These are phyloP conservation scores for Grammomys dolichurus DNA, from an alignment of 2,113 vertebrate species.

Conservation along the genomic window DNA sequence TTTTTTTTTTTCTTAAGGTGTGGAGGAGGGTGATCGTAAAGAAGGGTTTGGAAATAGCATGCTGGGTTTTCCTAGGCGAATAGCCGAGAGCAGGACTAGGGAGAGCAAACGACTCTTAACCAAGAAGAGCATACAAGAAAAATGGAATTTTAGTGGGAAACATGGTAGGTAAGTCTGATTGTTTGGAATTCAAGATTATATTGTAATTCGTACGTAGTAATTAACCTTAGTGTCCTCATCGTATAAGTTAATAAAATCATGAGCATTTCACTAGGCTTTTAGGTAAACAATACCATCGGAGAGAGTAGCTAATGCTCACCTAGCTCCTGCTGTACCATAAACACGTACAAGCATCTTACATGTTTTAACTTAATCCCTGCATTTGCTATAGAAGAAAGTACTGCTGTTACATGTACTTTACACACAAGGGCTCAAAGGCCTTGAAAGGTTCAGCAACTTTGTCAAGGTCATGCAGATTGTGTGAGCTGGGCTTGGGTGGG, in stretches of 20 bases:
- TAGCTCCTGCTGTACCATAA: background rate
- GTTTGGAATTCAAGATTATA: background rate
- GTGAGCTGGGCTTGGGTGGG: background rate
- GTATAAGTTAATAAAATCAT: slow-evolving; percentile 34
- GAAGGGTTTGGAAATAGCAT: slow-evolving; percentile 11
- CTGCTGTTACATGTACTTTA: background rate
- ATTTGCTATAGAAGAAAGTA: background rate
- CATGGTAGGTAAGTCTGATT: background rate
- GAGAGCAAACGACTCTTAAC: background rate
- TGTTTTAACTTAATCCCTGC: slow-evolving; percentile 4
- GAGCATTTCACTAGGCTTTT: background rate
- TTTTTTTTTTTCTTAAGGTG: background rate
- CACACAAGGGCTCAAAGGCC: background rate
- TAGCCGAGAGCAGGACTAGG: background rate
- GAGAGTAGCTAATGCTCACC: background rate
- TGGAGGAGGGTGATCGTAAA: background rate
- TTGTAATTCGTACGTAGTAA: background rate
- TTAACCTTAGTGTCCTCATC: slow-evolving; percentile 6
- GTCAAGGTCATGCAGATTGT: background rate
- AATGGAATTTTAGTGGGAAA: slow-evolving; percentile 45
- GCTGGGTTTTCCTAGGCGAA: background rate
- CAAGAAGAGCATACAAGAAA: background rate
- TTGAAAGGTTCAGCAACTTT: background rate
- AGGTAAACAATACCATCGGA: background rate
- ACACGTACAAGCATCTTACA: background rate